Evolutionary conservation across 1,140 invertebrate species (phyloP), one percentile per base, ranked within the genome.

Genomic region (Tetragonula clypearis): DNA sequence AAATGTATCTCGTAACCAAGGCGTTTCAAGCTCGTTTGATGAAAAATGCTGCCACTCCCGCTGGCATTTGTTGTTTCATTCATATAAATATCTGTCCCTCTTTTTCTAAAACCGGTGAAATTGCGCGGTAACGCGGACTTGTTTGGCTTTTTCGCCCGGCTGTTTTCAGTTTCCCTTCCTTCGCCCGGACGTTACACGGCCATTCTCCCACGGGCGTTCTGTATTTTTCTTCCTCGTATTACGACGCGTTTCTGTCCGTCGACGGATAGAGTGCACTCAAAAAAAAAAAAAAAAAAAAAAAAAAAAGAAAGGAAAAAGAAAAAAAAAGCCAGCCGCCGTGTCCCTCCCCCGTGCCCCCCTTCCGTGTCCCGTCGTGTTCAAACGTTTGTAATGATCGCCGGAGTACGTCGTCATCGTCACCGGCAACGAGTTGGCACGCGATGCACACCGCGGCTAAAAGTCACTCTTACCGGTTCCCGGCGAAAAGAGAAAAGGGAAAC

Each of bases 121-220:
- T 84, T 79, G 79, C 76, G 21, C 76, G 55, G 62, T n/a, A 82
- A 77, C 65, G 19, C 49, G 23, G 8, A 35, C 65, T 71, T 73
- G 82, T 84, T 84, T 72, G 71, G 11, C 26, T 62, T 84, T 72
- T 84, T 76, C 53, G 26, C 23, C 12, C 15, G 41, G 58, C 23
- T 72, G 76, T 79, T 84, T 84, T 73, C 23, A 56, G 23, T 41
- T 58, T n/a, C 19, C 58, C 49, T 30, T 71, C 49, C 30, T 71
- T 78, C 53, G 60, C 71, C 17, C 79, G 55, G 85, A 73, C 82
- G 83, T 89, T 88, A 88, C 84, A 71, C 73, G 83, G 74, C 85
- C 82, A 88, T 86, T 88, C 79, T 84, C 86, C 65, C 62, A 79
- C 60, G 82, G 68, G n/a, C 62, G 60, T 74, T 56, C 26, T 26